These are phyloP conservation scores for Charaxes varanes DNA, from an alignment of 1,140 invertebrate genomes.

Conservation along the genomic window DNA sequence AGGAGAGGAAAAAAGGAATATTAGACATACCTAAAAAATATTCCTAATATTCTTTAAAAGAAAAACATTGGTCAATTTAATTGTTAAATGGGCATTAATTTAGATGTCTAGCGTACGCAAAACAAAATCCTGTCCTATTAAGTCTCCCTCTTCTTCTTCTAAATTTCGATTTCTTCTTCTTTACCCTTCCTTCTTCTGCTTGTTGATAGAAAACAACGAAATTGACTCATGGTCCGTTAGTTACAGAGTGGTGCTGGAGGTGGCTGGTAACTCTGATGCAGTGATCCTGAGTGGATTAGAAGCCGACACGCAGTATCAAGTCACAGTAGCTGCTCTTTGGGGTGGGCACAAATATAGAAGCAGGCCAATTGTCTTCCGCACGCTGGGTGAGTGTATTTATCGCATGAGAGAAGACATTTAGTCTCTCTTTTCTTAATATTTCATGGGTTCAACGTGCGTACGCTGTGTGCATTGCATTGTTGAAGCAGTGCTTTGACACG, in stretches of 20 bases:
- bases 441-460: no score
- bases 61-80: no score
- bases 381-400: slow-evolving; percentile 87
- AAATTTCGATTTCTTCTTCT: slow-evolving; percentile 30
- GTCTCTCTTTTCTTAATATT: no score
- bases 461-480: no score
- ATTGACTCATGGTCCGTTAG: slow-evolving; percentile 77
- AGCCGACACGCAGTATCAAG: slow-evolving; percentile 90
- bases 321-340: slow-evolving; percentile 87
- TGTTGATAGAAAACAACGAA: slow-evolving; percentile 51
- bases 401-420: no score
- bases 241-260: slow-evolving; percentile 92
- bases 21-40: no score
- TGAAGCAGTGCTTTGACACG: no score
- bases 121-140: no score
- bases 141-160: slow-evolving; percentile 1
- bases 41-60: no score
- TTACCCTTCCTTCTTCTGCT: slow-evolving; percentile 29
- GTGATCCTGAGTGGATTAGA: slow-evolving; percentile 85
- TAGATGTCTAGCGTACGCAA: no score
- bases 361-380: slow-evolving; percentile 89
- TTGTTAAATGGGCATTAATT: no score
- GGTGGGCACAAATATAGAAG: slow-evolving; percentile 86
- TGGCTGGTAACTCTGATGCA: slow-evolving; percentile 89
- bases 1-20: no score